phyloP scores from a whole-genome alignment of 1,140 invertebrate species.

The Tenebrio molitor region DNA sequence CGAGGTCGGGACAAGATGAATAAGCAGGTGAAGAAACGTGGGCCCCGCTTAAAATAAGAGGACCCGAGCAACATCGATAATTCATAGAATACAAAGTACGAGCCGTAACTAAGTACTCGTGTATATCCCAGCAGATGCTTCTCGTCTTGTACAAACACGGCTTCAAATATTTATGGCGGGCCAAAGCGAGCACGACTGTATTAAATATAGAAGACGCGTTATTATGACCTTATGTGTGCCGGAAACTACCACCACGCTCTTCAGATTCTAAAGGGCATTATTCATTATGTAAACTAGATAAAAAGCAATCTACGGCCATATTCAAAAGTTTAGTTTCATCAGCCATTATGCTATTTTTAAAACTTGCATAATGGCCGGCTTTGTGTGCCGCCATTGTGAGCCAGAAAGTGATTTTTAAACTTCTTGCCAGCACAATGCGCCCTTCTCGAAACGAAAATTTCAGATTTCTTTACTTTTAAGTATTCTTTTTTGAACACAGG shows the following conservation, averaged over 20 bases:
- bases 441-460: constrained; percentile 28
- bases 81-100: constrained; percentile 42
- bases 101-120: constrained; percentile 41
- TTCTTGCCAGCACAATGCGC: constrained; percentile 30
- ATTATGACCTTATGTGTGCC: constrained; percentile 33
- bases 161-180: constrained; percentile 39
- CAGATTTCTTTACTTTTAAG: constrained; percentile 1
- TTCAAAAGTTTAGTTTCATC: constrained; percentile 35
- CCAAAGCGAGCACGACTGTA: constrained; percentile 38
- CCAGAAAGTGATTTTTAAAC: constrained; percentile 29
- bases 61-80: constrained; percentile 21
- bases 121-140: constrained; percentile 34
- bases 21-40: constrained; percentile 21
- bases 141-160: constrained; percentile 41
- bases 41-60: constrained; percentile 27
- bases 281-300: constrained; percentile 43
- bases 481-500: constrained; percentile 1
- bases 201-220: constrained; percentile 39
- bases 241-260: constrained; percentile 6
- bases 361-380: constrained; percentile 11
- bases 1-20: not conserved
- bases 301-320: constrained; percentile 20
- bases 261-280: constrained; percentile 39
- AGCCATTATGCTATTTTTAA: constrained; percentile 39
- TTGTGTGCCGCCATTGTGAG: constrained; percentile 10